A percentile compares a stretch with the other conserved stretches of the same genome.
Conservation (phyloP, 2,797 vertebrate species). For the Leptodactylus fallax region DNA sequence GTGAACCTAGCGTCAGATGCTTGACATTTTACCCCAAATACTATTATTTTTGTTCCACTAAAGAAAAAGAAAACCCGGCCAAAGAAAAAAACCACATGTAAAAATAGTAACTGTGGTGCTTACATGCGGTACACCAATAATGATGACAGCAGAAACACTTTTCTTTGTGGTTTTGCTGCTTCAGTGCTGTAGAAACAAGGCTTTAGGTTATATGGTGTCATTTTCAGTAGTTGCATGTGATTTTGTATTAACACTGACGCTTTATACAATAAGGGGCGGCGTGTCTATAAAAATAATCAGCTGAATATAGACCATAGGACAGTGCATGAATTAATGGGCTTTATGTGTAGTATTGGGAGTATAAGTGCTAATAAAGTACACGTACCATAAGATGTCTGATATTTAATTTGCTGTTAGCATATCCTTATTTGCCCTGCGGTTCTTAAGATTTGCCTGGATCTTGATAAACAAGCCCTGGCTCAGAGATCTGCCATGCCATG, state of each 20-base stretch:
- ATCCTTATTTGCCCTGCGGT: constrained; percentile 36
- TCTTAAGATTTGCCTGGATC: constrained; percentile 19
- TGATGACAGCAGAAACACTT: neutral
- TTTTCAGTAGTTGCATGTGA: neutral
- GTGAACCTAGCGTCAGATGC: too few relatives aligned
- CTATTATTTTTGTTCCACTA: too few relatives aligned
- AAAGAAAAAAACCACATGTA: neutral
- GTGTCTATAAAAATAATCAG: neutral
- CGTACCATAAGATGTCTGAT: neutral
- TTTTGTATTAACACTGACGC: neutral
- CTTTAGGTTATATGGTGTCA: neutral
- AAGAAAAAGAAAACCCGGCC: too few relatives aligned
- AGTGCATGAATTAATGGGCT: neutral
- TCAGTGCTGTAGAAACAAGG: neutral
- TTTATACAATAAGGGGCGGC: neutral
- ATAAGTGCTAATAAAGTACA: neutral
- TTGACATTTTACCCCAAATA: too few relatives aligned
- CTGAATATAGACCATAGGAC: too few relatives aligned
- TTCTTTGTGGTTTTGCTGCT: neutral
- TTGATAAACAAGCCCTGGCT: constrained; percentile 40
- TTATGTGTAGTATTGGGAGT: neutral
- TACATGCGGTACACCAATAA: neutral
- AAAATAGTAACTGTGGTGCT: neutral
- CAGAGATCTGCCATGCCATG: constrained; percentile 31
- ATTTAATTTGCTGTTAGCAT: neutral